Base-by-base conservation (phyloP, 2,888 invertebrate genomes). In the Junonia oenone region DNA sequence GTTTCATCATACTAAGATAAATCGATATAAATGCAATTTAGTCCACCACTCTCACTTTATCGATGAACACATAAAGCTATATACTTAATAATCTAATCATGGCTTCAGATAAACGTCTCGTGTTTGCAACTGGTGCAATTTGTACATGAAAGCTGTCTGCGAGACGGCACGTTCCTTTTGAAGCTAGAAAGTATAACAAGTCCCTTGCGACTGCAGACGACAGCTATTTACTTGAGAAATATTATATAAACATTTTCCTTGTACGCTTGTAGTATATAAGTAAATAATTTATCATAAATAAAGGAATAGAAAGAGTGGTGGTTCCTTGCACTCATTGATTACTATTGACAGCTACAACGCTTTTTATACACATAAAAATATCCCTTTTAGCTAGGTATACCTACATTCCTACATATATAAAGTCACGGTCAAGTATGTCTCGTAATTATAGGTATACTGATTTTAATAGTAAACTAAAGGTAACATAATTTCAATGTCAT, bases 101-200 rank as follows among this genome's bases (percentile, higher is more conserved):
- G 31, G 22, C 13, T 51, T 48, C 14, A 51, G 19, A 46, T 38
- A 58, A 54, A 51, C 47, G 47, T 56, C 45, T 46, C 51, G 33
- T 33, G 48, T 49, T 51, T 35, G 56, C 59, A 56, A 48, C 52
- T 47, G 38, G 49, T 40, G 47, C 55, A 61, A 58, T 58, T 55
- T 58, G 63, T 59, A 64, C 64, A 65, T 68, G 72, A 75, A 75
- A 77, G 75, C 71, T 71, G 68, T 60, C 66, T 54, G 59, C 61
- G 63, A 64, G 65, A 65, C 63, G 66, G 66, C 66, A 66, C 63
- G 66, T 67, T 67, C 68, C 64, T 68, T 69, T 69, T 65, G 69
- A 65, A 67, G 68, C 65, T 67, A 72, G 75, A 75, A 73, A 74
- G 75, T 66, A 61, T 59, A 63, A 67, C 64, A 64, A 63, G 65